Evolutionary conservation across 30 jellyfish, hydroid and myxozoan genomes (phyloP).

Genomic region (Hydra vulgaris): DNA sequence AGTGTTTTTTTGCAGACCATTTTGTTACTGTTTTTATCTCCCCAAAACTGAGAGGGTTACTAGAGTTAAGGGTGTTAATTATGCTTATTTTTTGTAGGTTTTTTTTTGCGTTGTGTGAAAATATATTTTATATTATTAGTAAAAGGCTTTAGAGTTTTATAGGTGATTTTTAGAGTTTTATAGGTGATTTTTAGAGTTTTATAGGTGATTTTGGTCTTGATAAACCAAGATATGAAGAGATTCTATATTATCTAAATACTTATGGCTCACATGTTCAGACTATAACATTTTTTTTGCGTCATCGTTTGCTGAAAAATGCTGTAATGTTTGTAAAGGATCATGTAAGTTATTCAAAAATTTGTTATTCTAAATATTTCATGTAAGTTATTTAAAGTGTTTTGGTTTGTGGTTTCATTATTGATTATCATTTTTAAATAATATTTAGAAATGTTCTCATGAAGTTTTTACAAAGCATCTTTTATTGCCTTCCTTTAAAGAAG

Average conservation of each 20-base stretch:
- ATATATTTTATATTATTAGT: too few relatives aligned
- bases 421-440: background rate
- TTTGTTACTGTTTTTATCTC: too few relatives aligned
- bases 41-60: too few relatives aligned
- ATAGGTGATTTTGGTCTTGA: slow-evolving; percentile 28
- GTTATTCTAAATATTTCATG: background rate
- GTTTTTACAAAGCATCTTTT: slow-evolving; percentile 57
- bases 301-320: slow-evolving; percentile 57
- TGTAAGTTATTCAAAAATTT: slow-evolving; percentile 20
- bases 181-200: slow-evolving; percentile 1
- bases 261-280: slow-evolving; percentile 72
- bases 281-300: slow-evolving; percentile 49
- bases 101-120: too few relatives aligned
- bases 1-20: too few relatives aligned
- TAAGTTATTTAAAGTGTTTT: background rate
- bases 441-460: slow-evolving; percentile 67
- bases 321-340: slow-evolving; percentile 50
- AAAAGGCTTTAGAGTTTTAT: too few relatives aligned
- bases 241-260: slow-evolving; percentile 43
- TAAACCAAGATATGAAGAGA: slow-evolving; percentile 58
- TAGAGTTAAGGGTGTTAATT: too few relatives aligned
- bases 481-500: slow-evolving; percentile 63
- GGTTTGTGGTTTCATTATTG: background rate
- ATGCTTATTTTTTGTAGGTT: too few relatives aligned
- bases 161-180: too few relatives aligned